phyloP scores from a whole-genome alignment of 2,888 invertebrate species.

The Ganaspis brasiliensis region DNA sequence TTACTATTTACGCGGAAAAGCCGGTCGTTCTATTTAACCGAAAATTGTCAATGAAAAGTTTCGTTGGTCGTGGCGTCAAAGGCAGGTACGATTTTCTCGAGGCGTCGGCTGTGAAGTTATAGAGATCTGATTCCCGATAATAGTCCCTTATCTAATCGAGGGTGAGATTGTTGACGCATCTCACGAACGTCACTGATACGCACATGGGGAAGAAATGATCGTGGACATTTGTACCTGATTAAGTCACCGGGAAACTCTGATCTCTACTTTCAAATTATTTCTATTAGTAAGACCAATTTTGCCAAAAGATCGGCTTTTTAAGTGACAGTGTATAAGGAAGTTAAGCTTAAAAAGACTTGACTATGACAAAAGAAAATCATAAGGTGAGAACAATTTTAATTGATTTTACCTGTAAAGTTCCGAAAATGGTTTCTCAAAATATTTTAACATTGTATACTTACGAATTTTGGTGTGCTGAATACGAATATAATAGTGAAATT shows the following conservation, averaged over 20 bases:
- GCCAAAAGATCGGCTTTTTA: not conserved
- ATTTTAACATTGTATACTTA: too few species aligned
- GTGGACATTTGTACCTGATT: slow-evolving; percentile 15
- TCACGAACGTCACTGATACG: not conserved
- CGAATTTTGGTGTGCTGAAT: too few species aligned
- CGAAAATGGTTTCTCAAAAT: too few species aligned
- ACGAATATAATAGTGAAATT: too few species aligned
- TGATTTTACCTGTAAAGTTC: too few species aligned
- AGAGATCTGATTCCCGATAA: slow-evolving; percentile 17
- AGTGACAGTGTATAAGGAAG: not conserved
- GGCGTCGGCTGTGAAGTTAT: not conserved
- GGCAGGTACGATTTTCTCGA: not conserved
- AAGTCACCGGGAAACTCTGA: not conserved
- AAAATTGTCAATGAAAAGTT: slow-evolving; percentile 2
- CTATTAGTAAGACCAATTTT: not conserved
- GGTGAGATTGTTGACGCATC: slow-evolving; percentile 26
- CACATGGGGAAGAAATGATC: slow-evolving; percentile 14
- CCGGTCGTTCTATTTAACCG: not conserved
- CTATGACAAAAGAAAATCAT: slow-evolving; percentile 11
- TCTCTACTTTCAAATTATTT: not conserved
- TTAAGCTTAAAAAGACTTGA: not conserved
- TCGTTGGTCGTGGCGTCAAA: not conserved
- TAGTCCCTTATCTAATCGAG: slow-evolving; percentile 38
- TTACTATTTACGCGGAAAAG: slow-evolving; percentile 2
- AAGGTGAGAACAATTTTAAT: not conserved